Evolutionary conservation across 1,140 invertebrate genomes (phyloP), one percentile per base, ranked within the genome.

Genomic region (Phthorimaea operculella): DNA sequence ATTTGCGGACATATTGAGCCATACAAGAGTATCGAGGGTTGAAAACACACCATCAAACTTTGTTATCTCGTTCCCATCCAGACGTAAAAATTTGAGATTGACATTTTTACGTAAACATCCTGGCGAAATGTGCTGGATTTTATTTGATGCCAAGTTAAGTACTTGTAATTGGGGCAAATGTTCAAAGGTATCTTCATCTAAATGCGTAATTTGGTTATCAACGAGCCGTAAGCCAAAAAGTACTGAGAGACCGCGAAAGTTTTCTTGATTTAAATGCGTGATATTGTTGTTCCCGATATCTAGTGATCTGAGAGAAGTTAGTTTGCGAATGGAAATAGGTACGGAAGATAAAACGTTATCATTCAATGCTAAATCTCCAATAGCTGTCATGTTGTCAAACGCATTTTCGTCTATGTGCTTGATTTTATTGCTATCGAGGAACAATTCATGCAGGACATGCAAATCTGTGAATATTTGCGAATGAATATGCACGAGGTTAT

Each of bases 261-360:
- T 89, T 54, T 87, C 81, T 60, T 88, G 87, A 55, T 83, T 87
- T 54, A 90, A 79, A 51, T 88, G 77, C 66, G 86, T 86, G 67
- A 94, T 92, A 70, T 87, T 88, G 76, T 95, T 95, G 68, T 92
- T 92, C 10, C 92, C 92, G 44, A 95, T 86, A 85, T 95, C 93
- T 48, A 95, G 84, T 7, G 90, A 92, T 74, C 91, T 91, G 16
- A 96, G 79, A 52, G 89, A 88, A n/a, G 81, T 72, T 15, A 95
- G 79, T 68, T 89, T 88, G 49, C 88, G 87, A 11, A 94, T 87
- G 14, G 92, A 92, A 52, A 83, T 77, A 9, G 95, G 94, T 15
- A 98, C 88, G 57, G 87, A 86, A 16, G 85, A 88, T 34, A 98
- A 78, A 50, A 86, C 68, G 78, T 98, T 98, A 17, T 90, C 89